Evolutionary conservation across 2,113 vertebrate species (phyloP).

Genomic region (Pavo muticus): DNA sequence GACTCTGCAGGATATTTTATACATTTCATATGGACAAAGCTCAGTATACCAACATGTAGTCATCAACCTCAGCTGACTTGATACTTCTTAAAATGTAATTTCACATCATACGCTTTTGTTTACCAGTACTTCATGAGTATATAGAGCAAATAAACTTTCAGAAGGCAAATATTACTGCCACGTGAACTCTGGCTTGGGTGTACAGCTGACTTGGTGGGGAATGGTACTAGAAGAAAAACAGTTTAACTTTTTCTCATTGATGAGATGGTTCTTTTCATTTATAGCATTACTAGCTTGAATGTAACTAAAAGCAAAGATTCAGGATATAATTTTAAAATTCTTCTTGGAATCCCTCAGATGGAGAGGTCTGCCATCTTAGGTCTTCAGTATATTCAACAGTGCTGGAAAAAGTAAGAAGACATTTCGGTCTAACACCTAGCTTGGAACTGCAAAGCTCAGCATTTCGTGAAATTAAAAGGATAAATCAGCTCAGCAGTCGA

Average conservation of each 20-base stretch:
- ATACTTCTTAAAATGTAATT: neutral
- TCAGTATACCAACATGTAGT: neutral
- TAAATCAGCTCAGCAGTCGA: neutral
- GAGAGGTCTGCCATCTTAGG: neutral
- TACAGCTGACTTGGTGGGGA: neutral
- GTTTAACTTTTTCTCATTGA: neutral
- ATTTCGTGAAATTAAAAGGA: conserved; percentile 12
- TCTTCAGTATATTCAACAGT: neutral
- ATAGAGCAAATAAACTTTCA: neutral
- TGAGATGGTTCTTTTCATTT: neutral
- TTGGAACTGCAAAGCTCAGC: neutral
- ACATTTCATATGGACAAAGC: neutral
- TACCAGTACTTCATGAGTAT: neutral
- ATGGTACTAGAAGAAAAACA: neutral
- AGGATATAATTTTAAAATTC: neutral
- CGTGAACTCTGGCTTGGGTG: neutral
- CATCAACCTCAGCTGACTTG: neutral
- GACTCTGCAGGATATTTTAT: neutral
- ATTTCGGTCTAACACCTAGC: neutral
- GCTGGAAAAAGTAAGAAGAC: neutral
- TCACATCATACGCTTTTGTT: neutral
- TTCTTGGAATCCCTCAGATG: neutral
- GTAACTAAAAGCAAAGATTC: neutral
- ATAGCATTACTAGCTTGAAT: neutral
- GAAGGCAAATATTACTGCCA: neutral